Evolutionary conservation across 2,888 invertebrate genomes (phyloP), one percentile per base, ranked within the genome.

Genomic region (Isoperla grammatica): DNA sequence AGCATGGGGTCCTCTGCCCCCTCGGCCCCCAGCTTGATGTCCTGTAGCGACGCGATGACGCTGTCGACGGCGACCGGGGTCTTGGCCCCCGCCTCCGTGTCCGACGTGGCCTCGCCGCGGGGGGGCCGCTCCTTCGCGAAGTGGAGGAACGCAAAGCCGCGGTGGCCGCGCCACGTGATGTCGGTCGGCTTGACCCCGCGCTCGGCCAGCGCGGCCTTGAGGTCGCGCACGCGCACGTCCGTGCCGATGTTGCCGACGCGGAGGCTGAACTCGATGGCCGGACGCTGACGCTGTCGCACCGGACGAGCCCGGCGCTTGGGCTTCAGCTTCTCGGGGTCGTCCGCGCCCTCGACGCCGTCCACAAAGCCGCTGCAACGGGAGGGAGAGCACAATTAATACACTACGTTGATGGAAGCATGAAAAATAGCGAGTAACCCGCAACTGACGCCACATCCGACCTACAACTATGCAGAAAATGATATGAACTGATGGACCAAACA

Each of bases 141-240:
- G 72, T 89, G 88, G 66, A 90, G 77, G 69, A 83, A 87, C 70
- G 86, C 87, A 72, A 83, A 83, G 57, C 87, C 86, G 59, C 80
- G 66, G 56, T 64, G 65, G 1, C 69, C 68, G 43, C 66, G 64
- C 90, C 90, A 90, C 57, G 85, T 82, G 74, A 90, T 89, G 64
- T 85, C 82, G 67, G 82, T 81, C 4, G 90, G 89, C 69, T 86
- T 87, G 59, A 89, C 85, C 48, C 87, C 86, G 66, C 87, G 84
- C 68, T 86, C 86, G 43, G 79, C 79, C 35, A 90, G 74, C 37
- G 87, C 89, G 54, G 82, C 81, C 71, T 89, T 89, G 67, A 90
- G 74, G 70, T 90, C 88, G 50, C 87, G 83, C 8, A 89, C 84
- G 63, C 88, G 80, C 11, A 86, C 84, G 63, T 80, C 81, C 15